These are phyloP conservation scores for Sebastes hubbsi DNA, from an alignment of 2,797 vertebrate species.

Conservation along the genomic window DNA sequence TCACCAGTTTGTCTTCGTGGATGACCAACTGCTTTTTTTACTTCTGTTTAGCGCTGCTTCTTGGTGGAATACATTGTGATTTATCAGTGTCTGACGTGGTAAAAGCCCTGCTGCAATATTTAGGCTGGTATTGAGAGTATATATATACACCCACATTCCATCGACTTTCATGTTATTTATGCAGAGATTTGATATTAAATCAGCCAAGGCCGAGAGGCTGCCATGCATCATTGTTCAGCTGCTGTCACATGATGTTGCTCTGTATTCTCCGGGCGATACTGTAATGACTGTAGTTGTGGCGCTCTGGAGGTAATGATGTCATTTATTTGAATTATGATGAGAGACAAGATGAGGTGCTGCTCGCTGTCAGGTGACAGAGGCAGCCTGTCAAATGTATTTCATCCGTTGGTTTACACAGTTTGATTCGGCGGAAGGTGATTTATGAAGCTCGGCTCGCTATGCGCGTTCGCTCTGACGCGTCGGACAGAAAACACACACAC, in stretches of 20 bases:
- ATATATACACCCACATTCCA: neutral
- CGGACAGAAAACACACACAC: neutral
- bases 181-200: slow-evolving; percentile 18
- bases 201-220: neutral
- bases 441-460: neutral
- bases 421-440: neutral
- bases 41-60: neutral
- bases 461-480: neutral
- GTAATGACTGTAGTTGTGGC: slow-evolving; percentile 17
- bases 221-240: slow-evolving; percentile 31
- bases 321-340: slow-evolving; percentile 52
- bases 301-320: slow-evolving; percentile 38
- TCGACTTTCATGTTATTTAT: slow-evolving; percentile 4
- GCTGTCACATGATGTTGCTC: slow-evolving; percentile 20
- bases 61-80: neutral
- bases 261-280: slow-evolving; percentile 5
- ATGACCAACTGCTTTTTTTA: neutral
- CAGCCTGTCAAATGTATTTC: slow-evolving; percentile 6
- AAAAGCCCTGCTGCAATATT: slow-evolving; percentile 8
- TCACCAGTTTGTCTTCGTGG: neutral
- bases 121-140: too few species aligned
- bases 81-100: neutral
- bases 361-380: slow-evolving; percentile 27
- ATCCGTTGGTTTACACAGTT: neutral
- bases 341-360: slow-evolving; percentile 3